Conservation (phyloP, 2,797 vertebrate genomes). For the Halcyon leucocephala region DNA sequence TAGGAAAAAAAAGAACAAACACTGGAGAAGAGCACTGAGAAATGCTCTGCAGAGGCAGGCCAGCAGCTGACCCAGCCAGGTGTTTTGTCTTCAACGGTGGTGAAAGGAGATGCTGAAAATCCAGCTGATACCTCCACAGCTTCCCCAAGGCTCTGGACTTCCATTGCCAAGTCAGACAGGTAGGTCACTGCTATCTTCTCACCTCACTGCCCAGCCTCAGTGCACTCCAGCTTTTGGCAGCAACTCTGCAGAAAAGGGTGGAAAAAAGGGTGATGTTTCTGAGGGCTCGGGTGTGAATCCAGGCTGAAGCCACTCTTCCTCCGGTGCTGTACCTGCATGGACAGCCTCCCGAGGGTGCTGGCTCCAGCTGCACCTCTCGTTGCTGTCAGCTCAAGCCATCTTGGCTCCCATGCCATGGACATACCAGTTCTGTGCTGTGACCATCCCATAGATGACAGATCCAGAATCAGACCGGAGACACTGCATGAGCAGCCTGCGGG, state of each 20-base stretch:
- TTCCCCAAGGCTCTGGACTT: not conserved
- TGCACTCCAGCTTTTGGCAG: not conserved
- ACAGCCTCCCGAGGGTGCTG: not conserved
- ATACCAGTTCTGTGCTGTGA: not conserved
- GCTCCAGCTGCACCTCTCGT: not conserved
- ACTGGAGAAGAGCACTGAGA: not conserved
- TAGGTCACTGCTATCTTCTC: not conserved
- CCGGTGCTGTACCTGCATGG: not conserved
- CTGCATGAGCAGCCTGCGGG: no score
- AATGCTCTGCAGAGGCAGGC: not conserved
- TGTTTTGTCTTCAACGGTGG: fast-evolving
- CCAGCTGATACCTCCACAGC: not conserved
- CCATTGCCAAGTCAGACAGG: not conserved
- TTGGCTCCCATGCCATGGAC: fast-evolving
- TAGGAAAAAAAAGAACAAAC: not conserved
- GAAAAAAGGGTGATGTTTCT: not conserved
- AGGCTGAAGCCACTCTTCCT: not conserved
- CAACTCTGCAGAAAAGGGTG: not conserved
- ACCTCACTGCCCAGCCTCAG: not conserved
- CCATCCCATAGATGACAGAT: no score
- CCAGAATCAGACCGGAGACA: no score
- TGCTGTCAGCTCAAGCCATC: not conserved
- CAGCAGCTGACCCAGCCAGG: not conserved
- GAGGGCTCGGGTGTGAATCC: not conserved
- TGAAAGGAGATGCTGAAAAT: not conserved